phyloP scores from a whole-genome alignment of 1,140 invertebrate genomes.

The Aphaenogaster ashmeadi region DNA sequence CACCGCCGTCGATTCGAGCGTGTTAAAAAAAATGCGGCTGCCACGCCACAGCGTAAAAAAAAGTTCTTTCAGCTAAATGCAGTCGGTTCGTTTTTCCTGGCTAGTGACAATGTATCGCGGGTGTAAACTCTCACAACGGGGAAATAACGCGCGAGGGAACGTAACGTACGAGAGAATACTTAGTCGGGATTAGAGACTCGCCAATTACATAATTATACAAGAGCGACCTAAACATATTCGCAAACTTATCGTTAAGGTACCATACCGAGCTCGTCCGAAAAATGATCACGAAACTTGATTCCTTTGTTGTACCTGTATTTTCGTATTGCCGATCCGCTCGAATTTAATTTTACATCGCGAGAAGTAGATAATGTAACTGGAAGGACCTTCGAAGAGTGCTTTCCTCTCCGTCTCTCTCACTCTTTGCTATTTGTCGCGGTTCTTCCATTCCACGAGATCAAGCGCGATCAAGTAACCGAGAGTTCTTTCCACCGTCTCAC shows the following conservation, averaged over 20 bases:
- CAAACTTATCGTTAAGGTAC: constrained; percentile 39
- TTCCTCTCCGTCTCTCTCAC: background rate
- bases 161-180: constrained; percentile 34
- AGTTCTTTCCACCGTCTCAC: constrained; percentile 34
- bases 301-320: constrained; percentile 42
- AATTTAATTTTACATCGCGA: constrained; percentile 35
- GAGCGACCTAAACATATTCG: constrained; percentile 22
- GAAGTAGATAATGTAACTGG: constrained; percentile 15
- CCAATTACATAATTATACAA: constrained; percentile 47
- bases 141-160: constrained; percentile 31
- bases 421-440: constrained; percentile 43
- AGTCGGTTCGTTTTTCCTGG: constrained; percentile 23
- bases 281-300: constrained; percentile 11
- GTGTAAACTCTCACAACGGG: constrained; percentile 4
- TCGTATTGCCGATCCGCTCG: constrained; percentile 35
- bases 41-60: constrained; percentile 27
- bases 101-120: background rate
- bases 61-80: constrained; percentile 20
- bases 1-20: constrained; percentile 8
- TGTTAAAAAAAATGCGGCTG: constrained; percentile 6
- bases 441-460: constrained; percentile 70
- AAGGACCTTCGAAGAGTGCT: constrained; percentile 16
- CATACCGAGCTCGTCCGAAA: background rate
- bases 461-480: constrained; percentile 62
- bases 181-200: constrained; percentile 48